Evolutionary conservation across 2,113 vertebrate species (phyloP), one percentile per base, ranked within the genome.

Genomic region (Passerina amoena): DNA sequence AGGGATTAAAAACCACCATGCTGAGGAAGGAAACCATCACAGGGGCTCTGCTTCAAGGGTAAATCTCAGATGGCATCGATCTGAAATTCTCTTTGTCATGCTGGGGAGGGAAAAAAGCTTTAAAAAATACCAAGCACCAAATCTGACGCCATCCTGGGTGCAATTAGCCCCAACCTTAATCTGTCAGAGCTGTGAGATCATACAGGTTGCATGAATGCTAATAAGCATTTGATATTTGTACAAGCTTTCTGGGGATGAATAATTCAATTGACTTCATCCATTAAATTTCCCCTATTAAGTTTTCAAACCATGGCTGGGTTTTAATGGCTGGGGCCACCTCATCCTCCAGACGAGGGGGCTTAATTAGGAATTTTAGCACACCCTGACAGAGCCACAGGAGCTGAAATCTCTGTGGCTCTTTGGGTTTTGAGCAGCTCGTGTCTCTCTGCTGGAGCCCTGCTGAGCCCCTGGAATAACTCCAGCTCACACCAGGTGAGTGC

Each of bases 241-340:
- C 93, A 95, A 47, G 93, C 72, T 85, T 86, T 75, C 88, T 88
- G 51, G 53, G 86, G 86, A 42, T 89, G 94, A 96, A 87, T 93
- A 93, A 96, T 96, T 95, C 70, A 94, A 93, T 69, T 91, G n/a
- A 59, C 37, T 94, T 94, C 57, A 77, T 71, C 91, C 92, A 95
- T 82, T 92, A 93, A 82, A 94, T 65, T 42, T 60, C 71, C 72
- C 60, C 83, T 82, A 60, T 86, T 75, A 76, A 89, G 86, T 72
- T 64, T 91, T 91, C 79, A 82, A 44, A 27, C 47, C 37, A 1
- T 12, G 77, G 60, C 53, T 82, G 68, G 59, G 72, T 66, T 72
- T 78, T 64, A 82, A 91, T 21, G 83, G 84, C 86, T 38, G 57
- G 8, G 60, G 48, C 60, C 47, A 14, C 19, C 12, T 66, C 69